phyloP scores from a whole-genome alignment of 2,113 vertebrate genomes.

The Gallinago undulata region DNA sequence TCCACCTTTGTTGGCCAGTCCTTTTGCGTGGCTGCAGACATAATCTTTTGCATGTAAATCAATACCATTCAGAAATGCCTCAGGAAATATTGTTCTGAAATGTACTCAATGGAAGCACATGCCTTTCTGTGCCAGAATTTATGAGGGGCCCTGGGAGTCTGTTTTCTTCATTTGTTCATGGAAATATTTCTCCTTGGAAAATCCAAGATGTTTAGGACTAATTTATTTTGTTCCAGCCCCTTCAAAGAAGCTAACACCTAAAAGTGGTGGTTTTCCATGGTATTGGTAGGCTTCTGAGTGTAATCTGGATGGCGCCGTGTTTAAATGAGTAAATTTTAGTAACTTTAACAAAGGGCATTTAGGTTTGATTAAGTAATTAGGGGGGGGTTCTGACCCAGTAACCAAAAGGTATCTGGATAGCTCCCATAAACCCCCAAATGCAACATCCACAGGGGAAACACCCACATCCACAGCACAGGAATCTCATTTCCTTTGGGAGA shows the following conservation, averaged over 20 bases:
- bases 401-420: neutral
- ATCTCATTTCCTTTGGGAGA: neutral
- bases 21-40: neutral
- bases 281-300: neutral
- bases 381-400: neutral
- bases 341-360: neutral
- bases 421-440: neutral
- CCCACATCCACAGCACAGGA: neutral
- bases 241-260: neutral
- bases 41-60: slow-evolving; percentile 1
- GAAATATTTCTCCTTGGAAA: neutral
- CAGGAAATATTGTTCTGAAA: slow-evolving; percentile 37
- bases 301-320: fast-evolving
- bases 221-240: neutral
- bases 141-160: neutral
- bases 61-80: slow-evolving; percentile 3
- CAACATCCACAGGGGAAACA: no score
- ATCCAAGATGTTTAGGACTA: neutral
- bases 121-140: neutral
- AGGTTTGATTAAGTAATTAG: neutral
- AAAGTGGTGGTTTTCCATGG: neutral
- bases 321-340: neutral
- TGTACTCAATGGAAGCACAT: neutral
- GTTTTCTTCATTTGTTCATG: neutral
- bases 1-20: neutral